Conservation (phyloP, 2,888 invertebrate genomes). For the Metalampra italica region DNA sequence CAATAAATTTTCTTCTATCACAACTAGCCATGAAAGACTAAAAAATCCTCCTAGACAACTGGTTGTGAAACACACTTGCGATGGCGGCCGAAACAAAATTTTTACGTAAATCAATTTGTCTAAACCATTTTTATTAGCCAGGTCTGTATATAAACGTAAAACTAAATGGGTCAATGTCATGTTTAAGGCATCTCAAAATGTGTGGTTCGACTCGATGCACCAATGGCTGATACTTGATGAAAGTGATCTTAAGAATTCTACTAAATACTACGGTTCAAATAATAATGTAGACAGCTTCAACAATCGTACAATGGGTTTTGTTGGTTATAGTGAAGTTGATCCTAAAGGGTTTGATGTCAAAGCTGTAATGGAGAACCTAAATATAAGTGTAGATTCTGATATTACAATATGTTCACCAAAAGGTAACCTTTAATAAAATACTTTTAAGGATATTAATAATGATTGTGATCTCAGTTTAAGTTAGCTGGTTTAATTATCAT, state of each 20-base stretch:
- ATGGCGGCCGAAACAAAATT: too few relatives aligned
- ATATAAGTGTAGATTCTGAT: conserved; percentile 47
- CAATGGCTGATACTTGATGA: conserved; percentile 41
- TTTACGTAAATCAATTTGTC: too few relatives aligned
- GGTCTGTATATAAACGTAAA: too few relatives aligned
- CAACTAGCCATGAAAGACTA: too few relatives aligned
- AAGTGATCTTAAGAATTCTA: conserved; percentile 1
- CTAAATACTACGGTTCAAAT: conserved; percentile 6
- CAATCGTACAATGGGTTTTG: conserved; percentile 2
- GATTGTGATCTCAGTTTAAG: too few relatives aligned
- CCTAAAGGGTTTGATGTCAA: background rate
- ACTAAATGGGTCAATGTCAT: too few relatives aligned
- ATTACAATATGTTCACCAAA: conserved; percentile 26
- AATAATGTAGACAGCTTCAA: conserved; percentile 8
- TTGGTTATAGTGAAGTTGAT: background rate
- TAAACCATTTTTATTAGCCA: too few relatives aligned
- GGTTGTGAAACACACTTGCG: too few relatives aligned
- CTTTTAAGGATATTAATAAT: too few relatives aligned
- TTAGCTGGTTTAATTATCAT: too few relatives aligned
- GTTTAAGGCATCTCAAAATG: conserved; percentile 47
- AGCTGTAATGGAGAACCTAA: conserved; percentile 24
- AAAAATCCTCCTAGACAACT: too few relatives aligned
- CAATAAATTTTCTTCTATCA: too few relatives aligned
- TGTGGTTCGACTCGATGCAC: conserved; percentile 32
- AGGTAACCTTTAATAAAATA: conserved; percentile 17